Conservation (phyloP, 2,888 invertebrate species). For the Rhingia rostrata region DNA sequence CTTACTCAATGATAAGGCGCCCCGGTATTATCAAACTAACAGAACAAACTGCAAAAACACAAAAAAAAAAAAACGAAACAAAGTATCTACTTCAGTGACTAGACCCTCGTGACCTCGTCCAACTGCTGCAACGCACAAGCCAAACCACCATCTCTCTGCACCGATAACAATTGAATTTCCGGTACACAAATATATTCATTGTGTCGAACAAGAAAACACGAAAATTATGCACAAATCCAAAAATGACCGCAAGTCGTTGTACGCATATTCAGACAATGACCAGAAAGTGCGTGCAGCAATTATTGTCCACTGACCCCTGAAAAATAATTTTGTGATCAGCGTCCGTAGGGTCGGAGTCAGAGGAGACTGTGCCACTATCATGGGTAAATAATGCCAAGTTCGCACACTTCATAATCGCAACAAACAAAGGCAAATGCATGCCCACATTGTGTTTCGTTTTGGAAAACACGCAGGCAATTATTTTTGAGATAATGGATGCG, state of each 20-base stretch:
- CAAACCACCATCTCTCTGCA: conserved; percentile 55
- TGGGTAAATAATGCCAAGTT: conserved; percentile 35
- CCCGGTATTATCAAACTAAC: neutral
- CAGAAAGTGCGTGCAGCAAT: conserved; percentile 57
- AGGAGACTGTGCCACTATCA: conserved; percentile 28
- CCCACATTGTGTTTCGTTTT: conserved; percentile 21
- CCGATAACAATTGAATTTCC: conserved; percentile 67
- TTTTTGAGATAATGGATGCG: neutral
- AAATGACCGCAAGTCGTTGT: conserved; percentile 35
- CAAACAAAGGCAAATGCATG: conserved; percentile 32
- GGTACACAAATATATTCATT: conserved; percentile 43
- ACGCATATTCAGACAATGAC: conserved; percentile 21
- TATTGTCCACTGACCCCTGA: conserved; percentile 64
- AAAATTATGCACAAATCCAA: conserved; percentile 52
- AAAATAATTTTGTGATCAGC: conserved; percentile 12
- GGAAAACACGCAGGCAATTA: neutral
- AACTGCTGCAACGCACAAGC: conserved; percentile 45
- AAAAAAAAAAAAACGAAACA: conserved; percentile 19
- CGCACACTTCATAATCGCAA: conserved; percentile 54
- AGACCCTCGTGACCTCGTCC: conserved; percentile 43
- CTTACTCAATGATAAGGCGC: conserved; percentile 15
- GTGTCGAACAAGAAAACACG: conserved; percentile 33
- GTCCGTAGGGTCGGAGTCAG: neutral
- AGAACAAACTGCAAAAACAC: conserved; percentile 51
- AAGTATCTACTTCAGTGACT: conserved; percentile 29